Evolutionary conservation across 2,113 vertebrate genomes (phyloP).

Genomic region (Sinosuthora webbiana): DNA sequence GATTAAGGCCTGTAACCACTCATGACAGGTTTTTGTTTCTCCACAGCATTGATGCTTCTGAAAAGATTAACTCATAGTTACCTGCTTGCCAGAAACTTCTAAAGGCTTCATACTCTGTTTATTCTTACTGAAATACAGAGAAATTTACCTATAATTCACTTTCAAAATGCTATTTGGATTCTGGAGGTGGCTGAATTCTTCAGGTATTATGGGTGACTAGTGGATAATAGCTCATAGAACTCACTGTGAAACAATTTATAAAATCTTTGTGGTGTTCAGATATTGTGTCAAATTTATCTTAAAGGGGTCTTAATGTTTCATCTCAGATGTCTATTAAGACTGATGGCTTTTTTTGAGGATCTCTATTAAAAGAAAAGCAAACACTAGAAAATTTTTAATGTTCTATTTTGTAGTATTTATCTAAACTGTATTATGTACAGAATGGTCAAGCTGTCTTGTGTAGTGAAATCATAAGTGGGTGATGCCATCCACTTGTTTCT

Average conservation of each 20-base stretch:
- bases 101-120: not conserved
- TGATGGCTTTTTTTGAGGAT: not conserved
- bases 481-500: not conserved
- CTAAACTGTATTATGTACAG: not conserved
- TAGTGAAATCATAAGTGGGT: not conserved
- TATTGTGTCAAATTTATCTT: not conserved
- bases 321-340: not conserved
- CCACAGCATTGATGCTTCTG: not conserved
- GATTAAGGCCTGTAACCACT: not conserved
- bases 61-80: not conserved
- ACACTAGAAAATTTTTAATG: accelerated
- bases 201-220: not conserved
- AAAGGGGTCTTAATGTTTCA: not conserved
- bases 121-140: not conserved
- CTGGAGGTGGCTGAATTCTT: not conserved
- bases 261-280: not conserved
- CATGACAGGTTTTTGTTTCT: not conserved
- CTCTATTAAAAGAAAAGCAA: not conserved
- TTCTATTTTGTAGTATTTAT: not conserved
- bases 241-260: not conserved
- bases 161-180: not conserved
- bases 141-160: not conserved
- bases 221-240: not conserved
- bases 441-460: not conserved
- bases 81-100: not conserved